These are phyloP conservation scores for Megaceryle torquata DNA, from an alignment of 2,113 vertebrate genomes.

Conservation along the genomic window DNA sequence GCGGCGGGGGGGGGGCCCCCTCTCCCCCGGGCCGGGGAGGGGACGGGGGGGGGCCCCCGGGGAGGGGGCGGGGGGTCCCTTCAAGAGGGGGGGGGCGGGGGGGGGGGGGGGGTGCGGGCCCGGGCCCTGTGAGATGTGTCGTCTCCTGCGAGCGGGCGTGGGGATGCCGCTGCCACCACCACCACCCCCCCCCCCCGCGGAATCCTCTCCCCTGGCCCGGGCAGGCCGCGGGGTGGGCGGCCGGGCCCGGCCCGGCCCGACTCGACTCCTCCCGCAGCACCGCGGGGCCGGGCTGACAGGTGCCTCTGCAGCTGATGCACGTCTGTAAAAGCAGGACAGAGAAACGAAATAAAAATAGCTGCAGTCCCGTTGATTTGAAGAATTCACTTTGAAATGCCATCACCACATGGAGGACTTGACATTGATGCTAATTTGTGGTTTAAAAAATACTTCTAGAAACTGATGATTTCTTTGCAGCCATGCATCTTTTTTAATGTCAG, in stretches of 20 bases:
- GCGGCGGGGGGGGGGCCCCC: no score
- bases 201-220: no score
- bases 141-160: no score
- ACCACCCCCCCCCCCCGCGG: no score
- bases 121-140: neutral
- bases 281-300: neutral
- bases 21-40: no score
- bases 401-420: no score
- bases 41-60: no score
- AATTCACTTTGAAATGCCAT: fast-evolving
- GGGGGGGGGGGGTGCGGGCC: neutral
- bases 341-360: fast-evolving
- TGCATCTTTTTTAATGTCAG: neutral
- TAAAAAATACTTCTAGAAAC: neutral
- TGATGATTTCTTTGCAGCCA: neutral
- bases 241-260: neutral
- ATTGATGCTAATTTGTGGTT: neutral
- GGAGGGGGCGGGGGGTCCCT: no score
- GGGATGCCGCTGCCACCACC: no score
- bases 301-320: neutral
- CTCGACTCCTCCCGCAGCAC: neutral
- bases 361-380: neutral
- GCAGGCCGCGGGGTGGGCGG: neutral
- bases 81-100: no score
- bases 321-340: no score